These are phyloP conservation scores for Neotoxoptera formosana DNA, from an alignment of 1,140 invertebrate species.

Conservation along the genomic window DNA sequence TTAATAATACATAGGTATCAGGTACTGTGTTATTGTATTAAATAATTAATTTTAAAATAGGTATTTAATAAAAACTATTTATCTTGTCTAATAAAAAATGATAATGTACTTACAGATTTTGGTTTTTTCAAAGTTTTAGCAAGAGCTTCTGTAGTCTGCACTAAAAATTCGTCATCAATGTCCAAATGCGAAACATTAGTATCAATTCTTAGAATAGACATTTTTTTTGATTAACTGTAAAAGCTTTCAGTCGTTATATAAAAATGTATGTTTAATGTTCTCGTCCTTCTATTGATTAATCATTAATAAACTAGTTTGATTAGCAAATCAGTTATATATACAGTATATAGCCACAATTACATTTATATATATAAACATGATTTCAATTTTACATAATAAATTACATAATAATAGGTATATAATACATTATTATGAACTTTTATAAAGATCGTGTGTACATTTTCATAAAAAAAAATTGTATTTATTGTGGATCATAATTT, in stretches of 20 bases:
- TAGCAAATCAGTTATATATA: background rate
- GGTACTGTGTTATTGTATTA: background rate
- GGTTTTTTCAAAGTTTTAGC: slow-evolving; percentile 38
- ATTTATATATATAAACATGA: too few species aligned
- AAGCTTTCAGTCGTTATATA: background rate
- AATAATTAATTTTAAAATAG: background rate
- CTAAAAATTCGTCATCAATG: slow-evolving; percentile 11
- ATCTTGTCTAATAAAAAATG: background rate
- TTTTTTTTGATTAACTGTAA: slow-evolving; percentile 1
- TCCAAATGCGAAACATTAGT: slow-evolving; percentile 21
- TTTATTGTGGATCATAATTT: too few species aligned
- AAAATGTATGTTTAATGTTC: background rate
- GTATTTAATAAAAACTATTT: background rate
- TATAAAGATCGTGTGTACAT: too few species aligned
- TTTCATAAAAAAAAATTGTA: too few species aligned
- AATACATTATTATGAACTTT: too few species aligned
- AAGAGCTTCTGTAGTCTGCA: slow-evolving; percentile 12
- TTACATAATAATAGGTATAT: too few species aligned
- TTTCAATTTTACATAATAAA: too few species aligned
- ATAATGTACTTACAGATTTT: slow-evolving; percentile 44
- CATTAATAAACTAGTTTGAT: background rate
- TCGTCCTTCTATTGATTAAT: background rate
- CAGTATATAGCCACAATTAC: too few species aligned
- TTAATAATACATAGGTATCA: background rate
- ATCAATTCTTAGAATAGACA: slow-evolving; percentile 39